These are phyloP conservation scores for Ascidia mentula DNA, from an alignment of 23 tunicate species.

Conservation along the genomic window DNA sequence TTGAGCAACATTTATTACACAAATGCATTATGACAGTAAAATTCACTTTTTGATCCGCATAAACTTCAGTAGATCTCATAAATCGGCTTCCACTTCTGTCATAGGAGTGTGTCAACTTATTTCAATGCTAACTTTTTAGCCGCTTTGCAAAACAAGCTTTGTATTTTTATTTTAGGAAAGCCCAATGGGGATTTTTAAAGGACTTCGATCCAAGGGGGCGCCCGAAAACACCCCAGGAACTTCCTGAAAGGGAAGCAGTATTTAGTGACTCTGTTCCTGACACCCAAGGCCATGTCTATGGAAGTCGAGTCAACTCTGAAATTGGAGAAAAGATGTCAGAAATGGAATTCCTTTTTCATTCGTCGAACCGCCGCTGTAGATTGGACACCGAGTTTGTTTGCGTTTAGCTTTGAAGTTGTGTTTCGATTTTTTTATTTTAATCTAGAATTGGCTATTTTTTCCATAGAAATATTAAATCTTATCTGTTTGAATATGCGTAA, in stretches of 20 bases:
- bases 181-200: constrained; percentile 66
- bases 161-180: constrained; percentile 31
- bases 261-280: constrained; percentile 51
- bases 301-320: constrained; percentile 60
- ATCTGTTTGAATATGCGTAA: background rate
- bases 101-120: no score
- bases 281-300: constrained; percentile 84
- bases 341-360: constrained; percentile 80
- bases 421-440: no score
- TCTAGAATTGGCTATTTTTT: background rate
- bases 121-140: no score
- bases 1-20: no score
- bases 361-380: constrained; percentile 50
- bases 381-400: constrained; percentile 64
- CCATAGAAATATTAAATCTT: background rate
- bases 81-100: no score
- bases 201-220: constrained; percentile 74
- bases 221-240: constrained; percentile 64
- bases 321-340: constrained; percentile 62
- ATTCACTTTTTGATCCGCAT: no score
- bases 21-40: no score
- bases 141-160: background rate
- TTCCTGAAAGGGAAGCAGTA: constrained; percentile 38
- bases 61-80: no score
- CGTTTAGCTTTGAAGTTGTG: constrained; percentile 24